phyloP scores from a whole-genome alignment of 2,888 invertebrate genomes.

The Corythucha ciliata region DNA sequence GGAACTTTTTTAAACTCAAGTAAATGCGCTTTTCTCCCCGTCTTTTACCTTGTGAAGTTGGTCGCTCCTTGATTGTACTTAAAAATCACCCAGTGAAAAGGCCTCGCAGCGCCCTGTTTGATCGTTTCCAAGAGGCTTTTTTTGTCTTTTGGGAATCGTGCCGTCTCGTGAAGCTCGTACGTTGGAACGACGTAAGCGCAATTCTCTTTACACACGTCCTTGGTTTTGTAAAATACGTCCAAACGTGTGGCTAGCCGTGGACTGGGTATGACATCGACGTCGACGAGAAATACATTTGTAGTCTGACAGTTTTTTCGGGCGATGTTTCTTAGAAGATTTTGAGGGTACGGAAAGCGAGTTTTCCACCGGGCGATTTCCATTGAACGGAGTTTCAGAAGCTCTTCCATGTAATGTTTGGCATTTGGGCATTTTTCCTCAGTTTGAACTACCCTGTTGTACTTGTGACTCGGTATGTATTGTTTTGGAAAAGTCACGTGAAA shows the following conservation, averaged over 20 bases:
- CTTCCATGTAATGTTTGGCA: conserved; percentile 50
- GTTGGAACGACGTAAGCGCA: conserved; percentile 87
- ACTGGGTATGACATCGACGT: conserved; percentile 79
- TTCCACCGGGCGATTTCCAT: conserved; percentile 61
- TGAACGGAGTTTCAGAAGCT: conserved; percentile 52
- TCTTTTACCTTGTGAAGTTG: conserved; percentile 67
- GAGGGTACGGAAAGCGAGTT: conserved; percentile 68
- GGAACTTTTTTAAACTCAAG: no score
- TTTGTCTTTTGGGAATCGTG: conserved; percentile 68
- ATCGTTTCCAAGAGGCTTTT: conserved; percentile 64
- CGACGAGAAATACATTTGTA: conserved; percentile 71
- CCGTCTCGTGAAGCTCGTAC: conserved; percentile 73
- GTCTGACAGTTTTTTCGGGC: conserved; percentile 76
- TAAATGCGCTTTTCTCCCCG: no score
- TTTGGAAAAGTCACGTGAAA: conserved; percentile 65
- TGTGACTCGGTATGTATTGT: conserved; percentile 44
- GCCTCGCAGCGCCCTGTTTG: conserved; percentile 69
- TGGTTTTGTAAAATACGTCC: conserved; percentile 52
- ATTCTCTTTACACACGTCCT: conserved; percentile 45
- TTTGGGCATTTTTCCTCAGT: conserved; percentile 48
- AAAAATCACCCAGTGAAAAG: conserved; percentile 84
- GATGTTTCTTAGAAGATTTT: conserved; percentile 77
- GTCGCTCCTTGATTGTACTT: conserved; percentile 86
- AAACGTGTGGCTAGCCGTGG: conserved; percentile 58
- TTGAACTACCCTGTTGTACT: conserved; percentile 37